Evolutionary conservation across 1,140 invertebrate genomes (phyloP), one percentile per base, ranked within the genome.

Genomic region (Drosophila lacteicornis): DNA sequence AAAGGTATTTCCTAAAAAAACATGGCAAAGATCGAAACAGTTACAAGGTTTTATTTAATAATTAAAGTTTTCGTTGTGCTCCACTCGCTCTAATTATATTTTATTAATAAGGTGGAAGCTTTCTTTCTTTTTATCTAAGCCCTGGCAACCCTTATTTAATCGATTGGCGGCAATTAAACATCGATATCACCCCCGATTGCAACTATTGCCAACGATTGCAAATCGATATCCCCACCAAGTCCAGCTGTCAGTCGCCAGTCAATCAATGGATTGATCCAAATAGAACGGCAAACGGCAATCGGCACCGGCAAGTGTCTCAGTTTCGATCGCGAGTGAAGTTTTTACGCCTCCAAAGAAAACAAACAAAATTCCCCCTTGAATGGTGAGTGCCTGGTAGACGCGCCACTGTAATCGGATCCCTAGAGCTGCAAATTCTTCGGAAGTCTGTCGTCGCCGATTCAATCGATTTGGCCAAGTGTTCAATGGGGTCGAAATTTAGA

Each of bases 321-420:
- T 68, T 69, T 4, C 15, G 45, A 30, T 3, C 25, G 38, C 38
- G 13, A 46, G 15, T 46, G n/a, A n/a, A 27, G n/a, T 43, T 46
- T 68, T 50, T 63, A 38, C 36, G 45, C 50, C 30, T 27, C 59
- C 33, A 68, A n/a, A 68, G 40, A 17, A 36, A 30, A 60, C 3
- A 27, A 17, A 60, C 11, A 30, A 22, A 36, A 13, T 30, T 51
- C 25, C 2, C n/a, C 36, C 36, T 58, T 38, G 8, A 13, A 30
- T 36, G 30, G 63, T 68, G 61, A 68, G 69, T 73, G 46, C 43
- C 69, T 50, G 43, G 38, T 55, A 56, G 69, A 68, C 63, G 45
- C 46, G 46, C 17, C 65, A n/a, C 17, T 25, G 66, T 51, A 70
- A 73, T n/a, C 13, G 17, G 30, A 73, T 40, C 30, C 30, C 8